Conservation (phyloP, 2,888 invertebrate genomes). For the Odontomyia ornata region DNA sequence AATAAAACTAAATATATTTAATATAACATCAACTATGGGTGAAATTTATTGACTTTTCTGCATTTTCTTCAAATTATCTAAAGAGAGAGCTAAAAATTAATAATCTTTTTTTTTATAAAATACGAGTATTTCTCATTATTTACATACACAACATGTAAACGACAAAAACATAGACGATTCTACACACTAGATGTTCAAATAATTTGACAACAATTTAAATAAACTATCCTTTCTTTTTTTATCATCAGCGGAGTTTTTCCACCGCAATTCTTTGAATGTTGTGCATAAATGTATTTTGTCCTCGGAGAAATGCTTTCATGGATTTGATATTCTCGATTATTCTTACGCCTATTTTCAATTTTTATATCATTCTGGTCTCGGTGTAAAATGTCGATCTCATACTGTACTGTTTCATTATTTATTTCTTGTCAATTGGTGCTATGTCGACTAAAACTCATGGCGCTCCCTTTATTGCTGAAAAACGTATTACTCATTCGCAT, state of each 20-base stretch:
- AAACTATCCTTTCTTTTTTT: conserved; percentile 47
- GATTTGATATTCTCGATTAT: neutral
- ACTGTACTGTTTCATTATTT: neutral
- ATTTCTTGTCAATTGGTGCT: conserved; percentile 53
- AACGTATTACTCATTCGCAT: conserved; percentile 69
- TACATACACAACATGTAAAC: conserved; percentile 24
- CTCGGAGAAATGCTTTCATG: no score
- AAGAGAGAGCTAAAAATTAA: neutral
- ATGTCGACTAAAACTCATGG: conserved; percentile 52
- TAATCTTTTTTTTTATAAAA: conserved; percentile 32
- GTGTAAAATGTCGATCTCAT: neutral
- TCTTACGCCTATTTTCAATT: neutral
- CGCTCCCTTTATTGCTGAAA: conserved; percentile 50
- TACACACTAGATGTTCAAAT: conserved; percentile 40
- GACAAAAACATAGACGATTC: neutral
- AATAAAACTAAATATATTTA: conserved; percentile 19
- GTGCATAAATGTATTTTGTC: no score
- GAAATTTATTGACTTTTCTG: conserved; percentile 13
- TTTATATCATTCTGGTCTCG: neutral
- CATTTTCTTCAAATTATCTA: conserved; percentile 6
- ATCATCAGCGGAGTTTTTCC: conserved; percentile 45
- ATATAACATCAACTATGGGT: conserved; percentile 1
- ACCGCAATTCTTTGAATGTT: neutral
- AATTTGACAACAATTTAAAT: conserved; percentile 51
- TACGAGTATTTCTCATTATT: conserved; percentile 40